Conservation (phyloP, 2,113 vertebrate genomes). For the Elanus axillaris region DNA sequence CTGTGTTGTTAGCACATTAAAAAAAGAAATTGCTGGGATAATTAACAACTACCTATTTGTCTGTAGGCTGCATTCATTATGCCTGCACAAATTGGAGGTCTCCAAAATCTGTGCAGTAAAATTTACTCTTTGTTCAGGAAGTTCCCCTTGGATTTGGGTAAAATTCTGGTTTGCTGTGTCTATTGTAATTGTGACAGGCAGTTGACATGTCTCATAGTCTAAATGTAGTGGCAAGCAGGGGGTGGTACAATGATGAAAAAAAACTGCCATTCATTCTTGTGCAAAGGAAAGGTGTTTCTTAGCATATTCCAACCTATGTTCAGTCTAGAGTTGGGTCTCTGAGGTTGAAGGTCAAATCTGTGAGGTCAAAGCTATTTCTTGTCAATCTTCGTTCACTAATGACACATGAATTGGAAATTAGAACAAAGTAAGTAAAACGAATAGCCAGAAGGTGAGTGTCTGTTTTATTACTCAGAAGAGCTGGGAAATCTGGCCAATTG, state of each 20-base stretch:
- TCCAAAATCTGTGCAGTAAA: constrained; percentile 85
- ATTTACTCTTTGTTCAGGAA: constrained; percentile 86
- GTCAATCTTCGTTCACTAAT: constrained; percentile 86
- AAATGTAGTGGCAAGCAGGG: constrained; percentile 82
- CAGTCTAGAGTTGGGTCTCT: constrained; percentile 81
- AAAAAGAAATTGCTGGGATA: constrained; percentile 83
- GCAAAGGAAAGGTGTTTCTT: constrained; percentile 85
- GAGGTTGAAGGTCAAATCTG: constrained; percentile 86
- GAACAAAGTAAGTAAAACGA: constrained; percentile 84
- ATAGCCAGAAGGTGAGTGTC: constrained; percentile 88
- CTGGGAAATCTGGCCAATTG: constrained; percentile 86
- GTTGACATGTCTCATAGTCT: constrained; percentile 84
- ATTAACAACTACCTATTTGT: constrained; percentile 87
- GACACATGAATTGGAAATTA: constrained; percentile 86
- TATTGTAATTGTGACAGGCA: constrained; percentile 86
- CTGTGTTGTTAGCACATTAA: constrained; percentile 80
- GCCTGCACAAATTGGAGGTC: constrained; percentile 80
- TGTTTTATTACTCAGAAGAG: constrained; percentile 89
- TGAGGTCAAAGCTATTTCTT: constrained; percentile 86
- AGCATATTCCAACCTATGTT: constrained; percentile 84
- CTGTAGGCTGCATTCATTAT: constrained; percentile 82
- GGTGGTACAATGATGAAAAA: constrained; percentile 81
- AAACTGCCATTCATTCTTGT: constrained; percentile 83
- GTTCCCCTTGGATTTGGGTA: constrained; percentile 83
- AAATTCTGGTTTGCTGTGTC: constrained; percentile 82